These are phyloP conservation scores for Pristionchus pacificus DNA, from an alignment of 1,140 invertebrate genomes.

Conservation along the genomic window DNA sequence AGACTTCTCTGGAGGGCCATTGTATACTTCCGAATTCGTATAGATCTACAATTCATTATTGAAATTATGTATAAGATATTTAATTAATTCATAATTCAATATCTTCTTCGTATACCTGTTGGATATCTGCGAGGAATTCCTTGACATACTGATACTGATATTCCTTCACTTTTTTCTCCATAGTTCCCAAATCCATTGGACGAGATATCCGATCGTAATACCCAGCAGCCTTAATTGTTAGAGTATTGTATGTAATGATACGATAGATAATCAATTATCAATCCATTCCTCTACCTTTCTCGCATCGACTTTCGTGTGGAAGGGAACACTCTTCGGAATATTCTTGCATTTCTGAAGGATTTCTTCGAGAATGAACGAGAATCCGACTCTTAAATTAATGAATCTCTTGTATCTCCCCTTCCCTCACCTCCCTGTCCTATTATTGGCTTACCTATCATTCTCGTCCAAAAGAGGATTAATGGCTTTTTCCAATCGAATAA, in stretches of 20 bases:
- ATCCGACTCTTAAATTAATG: slow-evolving; percentile 20
- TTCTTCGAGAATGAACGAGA: slow-evolving; percentile 18
- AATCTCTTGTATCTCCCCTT: neutral
- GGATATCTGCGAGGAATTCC: slow-evolving; percentile 29
- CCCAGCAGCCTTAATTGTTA: slow-evolving; percentile 23
- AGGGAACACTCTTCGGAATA: slow-evolving; percentile 50
- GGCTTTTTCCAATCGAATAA: slow-evolving; percentile 92
- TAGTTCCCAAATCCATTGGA: slow-evolving; percentile 36
- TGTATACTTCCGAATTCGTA: slow-evolving; percentile 34
- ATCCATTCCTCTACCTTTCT: slow-evolving; percentile 37
- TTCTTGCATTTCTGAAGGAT: slow-evolving; percentile 65
- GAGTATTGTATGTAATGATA: slow-evolving; percentile 11
- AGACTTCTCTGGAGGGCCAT: slow-evolving; percentile 17
- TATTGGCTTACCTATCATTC: slow-evolving; percentile 80
- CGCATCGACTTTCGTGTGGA: slow-evolving; percentile 46
- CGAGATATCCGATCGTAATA: slow-evolving; percentile 33
- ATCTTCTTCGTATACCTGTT: slow-evolving; percentile 9
- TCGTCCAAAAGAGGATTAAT: slow-evolving; percentile 97
- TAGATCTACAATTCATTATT: slow-evolving; percentile 16
- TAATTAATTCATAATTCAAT: slow-evolving; percentile 4
- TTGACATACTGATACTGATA: slow-evolving; percentile 28
- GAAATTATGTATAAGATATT: neutral
- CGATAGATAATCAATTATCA: slow-evolving; percentile 4
- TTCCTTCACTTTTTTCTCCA: slow-evolving; percentile 32
- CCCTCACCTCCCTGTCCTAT: neutral